phyloP scores from a whole-genome alignment of 1,140 invertebrate genomes.

The Chionoecetes opilio region DNA sequence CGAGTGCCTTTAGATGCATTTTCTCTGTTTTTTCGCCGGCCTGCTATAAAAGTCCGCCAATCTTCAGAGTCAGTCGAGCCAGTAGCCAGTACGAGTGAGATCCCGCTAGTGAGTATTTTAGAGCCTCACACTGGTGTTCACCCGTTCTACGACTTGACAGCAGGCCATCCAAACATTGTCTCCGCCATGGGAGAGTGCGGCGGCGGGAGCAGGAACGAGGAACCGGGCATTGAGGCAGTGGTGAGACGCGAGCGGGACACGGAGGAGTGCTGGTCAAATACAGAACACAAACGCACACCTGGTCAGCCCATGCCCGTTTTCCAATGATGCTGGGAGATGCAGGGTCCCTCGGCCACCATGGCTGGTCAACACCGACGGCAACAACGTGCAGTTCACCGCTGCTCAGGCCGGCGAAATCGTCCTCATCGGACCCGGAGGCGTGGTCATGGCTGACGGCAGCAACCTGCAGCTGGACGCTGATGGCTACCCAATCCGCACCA shows the following conservation, averaged over 20 bases:
- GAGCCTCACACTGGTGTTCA: background rate
- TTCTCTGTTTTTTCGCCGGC: too few relatives aligned
- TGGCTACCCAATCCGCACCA: background rate
- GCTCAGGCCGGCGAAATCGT: constrained; percentile 49
- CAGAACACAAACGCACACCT: background rate
- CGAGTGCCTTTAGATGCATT: too few relatives aligned
- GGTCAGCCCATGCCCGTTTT: background rate
- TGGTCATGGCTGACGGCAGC: constrained; percentile 41
- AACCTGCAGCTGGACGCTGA: constrained; percentile 63
- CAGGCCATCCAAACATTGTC: constrained; percentile 37
- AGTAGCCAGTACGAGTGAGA: too few relatives aligned
- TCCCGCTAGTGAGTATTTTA: constrained; percentile 33
- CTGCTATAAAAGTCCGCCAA: background rate
- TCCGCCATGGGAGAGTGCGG: constrained; percentile 1
- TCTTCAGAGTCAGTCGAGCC: constrained; percentile 11
- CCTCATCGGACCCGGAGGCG: constrained; percentile 55
- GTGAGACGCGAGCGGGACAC: background rate
- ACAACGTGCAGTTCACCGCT: constrained; percentile 68
- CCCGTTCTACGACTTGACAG: too few relatives aligned
- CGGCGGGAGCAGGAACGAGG: constrained; percentile 12
- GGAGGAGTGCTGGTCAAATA: background rate
- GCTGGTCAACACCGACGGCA: constrained; percentile 56
- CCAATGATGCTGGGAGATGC: background rate
- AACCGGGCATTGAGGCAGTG: background rate
- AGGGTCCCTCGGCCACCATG: constrained; percentile 40